Base-by-base conservation (phyloP, 2,113 vertebrate genomes). In the Albula glossodonta region DNA sequence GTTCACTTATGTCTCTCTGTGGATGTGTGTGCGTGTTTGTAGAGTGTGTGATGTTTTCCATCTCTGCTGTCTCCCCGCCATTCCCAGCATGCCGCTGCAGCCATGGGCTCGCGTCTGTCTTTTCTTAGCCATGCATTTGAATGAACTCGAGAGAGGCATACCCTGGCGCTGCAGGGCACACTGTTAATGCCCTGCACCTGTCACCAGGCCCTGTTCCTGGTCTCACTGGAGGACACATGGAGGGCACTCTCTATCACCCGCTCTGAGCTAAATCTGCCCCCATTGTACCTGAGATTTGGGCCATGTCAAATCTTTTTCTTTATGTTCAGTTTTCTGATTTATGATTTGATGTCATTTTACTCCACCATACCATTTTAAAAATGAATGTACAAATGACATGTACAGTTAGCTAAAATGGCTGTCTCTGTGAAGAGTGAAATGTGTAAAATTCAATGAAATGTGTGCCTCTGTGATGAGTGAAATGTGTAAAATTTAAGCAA, bases 151-250 rank as follows among this genome's bases (percentile, higher is more conserved):
- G 87, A 81, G 74, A 82, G 63, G 84, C 85, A 31, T 83, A 86
- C 78, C 56, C 77, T 22, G 53, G 83, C 9, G 50, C 51, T 13
- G 83, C 13, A 41, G 49, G 82, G 78, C 51, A 83, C 91, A 88
- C 90, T 88, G 88, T 90, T 93, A 92, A 94, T 90, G 83, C 91
- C 91, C 87, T 88, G 88, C 94, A 93, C 92, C 94, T 94, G 93
- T 95, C 90, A 19, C 87, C 80, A 10, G 70, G 7, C n/a, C 70
- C 70, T 4, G 57, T 60, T 83, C 70, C 85, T 17, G 56, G 86
- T 81, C 86, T 77, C 70, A n/a, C 84, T 41, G 78, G 79, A 87
- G 91, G 91, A 93, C 93, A 88, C 81, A 19, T 77, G 19, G 87
- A 94, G 93, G 93, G 87, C 93, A 88, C 79, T 50, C 31, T 12